Percentiles rank a stretch among this genome's conserved stretches.
These are phyloP conservation scores for Megathymus violae DNA, from an alignment of 1,140 invertebrate species.

Conservation along the genomic window DNA sequence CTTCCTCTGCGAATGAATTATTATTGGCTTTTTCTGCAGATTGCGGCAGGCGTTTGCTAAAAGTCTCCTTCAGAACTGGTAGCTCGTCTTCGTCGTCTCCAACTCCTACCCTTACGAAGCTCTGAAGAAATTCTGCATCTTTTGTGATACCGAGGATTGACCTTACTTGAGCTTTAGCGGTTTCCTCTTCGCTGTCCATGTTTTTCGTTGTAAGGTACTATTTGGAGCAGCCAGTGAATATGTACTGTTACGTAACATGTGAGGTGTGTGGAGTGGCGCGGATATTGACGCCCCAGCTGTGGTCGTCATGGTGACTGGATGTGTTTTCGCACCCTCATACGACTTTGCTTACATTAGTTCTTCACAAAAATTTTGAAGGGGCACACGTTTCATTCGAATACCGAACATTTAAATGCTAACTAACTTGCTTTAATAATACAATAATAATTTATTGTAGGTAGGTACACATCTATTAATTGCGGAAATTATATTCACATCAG, in stretches of 20 bases:
- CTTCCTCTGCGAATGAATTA: conserved; percentile 52
- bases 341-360: conserved; percentile 46
- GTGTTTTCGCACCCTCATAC: conserved; percentile 74
- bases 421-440: too few relatives aligned
- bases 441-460: too few relatives aligned
- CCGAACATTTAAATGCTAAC: too few relatives aligned
- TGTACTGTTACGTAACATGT: conserved; percentile 59
- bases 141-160: conserved; percentile 85
- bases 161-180: conserved; percentile 73
- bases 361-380: conserved; percentile 10
- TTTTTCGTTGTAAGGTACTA: conserved; percentile 22
- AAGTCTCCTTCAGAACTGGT: conserved; percentile 76
- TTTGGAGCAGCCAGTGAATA: background rate
- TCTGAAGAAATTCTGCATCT: conserved; percentile 89
- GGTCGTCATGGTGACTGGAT: conserved; percentile 69
- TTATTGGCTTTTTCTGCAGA: conserved; percentile 61
- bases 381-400: conserved; percentile 16
- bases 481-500: too few relatives aligned
- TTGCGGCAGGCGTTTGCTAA: conserved; percentile 69
- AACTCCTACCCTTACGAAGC: conserved; percentile 87
- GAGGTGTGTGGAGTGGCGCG: conserved; percentile 64
- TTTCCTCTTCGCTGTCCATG: conserved; percentile 59
- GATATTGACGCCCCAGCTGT: conserved; percentile 72
- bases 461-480: too few relatives aligned
- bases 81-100: conserved; percentile 74